phyloP scores from a whole-genome alignment of 2,888 invertebrate species.

The Leptogaster cylindrica region DNA sequence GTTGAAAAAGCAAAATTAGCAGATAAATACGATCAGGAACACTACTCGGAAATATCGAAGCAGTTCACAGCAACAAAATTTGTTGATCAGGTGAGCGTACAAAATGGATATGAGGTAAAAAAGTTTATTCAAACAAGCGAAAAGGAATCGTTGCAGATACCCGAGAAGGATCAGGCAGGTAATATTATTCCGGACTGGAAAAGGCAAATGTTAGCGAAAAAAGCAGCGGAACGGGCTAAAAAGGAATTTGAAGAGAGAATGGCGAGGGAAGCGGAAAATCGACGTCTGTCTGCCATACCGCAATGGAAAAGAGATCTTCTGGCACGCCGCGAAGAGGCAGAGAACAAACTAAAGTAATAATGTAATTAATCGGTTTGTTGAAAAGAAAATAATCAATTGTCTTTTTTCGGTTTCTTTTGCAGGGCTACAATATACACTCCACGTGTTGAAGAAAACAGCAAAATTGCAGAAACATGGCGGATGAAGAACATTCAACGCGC shows the following conservation, averaged over 20 bases:
- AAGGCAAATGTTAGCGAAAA: slow-evolving; percentile 91
- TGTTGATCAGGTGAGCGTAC: slow-evolving; percentile 82
- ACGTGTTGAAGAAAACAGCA: slow-evolving; percentile 68
- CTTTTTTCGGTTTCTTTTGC: slow-evolving; percentile 4
- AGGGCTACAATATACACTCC: slow-evolving; percentile 75
- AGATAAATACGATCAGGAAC: slow-evolving; percentile 80
- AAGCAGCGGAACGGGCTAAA: slow-evolving; percentile 91
- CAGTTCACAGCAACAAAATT: slow-evolving; percentile 86
- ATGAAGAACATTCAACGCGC: slow-evolving; percentile 63
- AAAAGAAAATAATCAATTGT: neutral
- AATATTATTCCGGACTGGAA: slow-evolving; percentile 94
- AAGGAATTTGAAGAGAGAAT: slow-evolving; percentile 88
- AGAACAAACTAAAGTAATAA: slow-evolving; percentile 74
- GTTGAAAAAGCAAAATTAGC: slow-evolving; percentile 87
- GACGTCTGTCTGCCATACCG: slow-evolving; percentile 85
- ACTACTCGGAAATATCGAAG: slow-evolving; percentile 82
- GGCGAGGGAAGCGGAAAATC: slow-evolving; percentile 82
- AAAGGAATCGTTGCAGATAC: slow-evolving; percentile 68
- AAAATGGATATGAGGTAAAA: slow-evolving; percentile 3
- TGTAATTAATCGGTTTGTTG: slow-evolving; percentile 18
- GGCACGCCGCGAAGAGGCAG: slow-evolving; percentile 79
- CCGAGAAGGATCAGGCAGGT: slow-evolving; percentile 86
- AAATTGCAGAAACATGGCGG: slow-evolving; percentile 62
- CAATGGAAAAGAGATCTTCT: slow-evolving; percentile 93
- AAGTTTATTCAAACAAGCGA: slow-evolving; percentile 15